Conservation (phyloP, 2,113 vertebrate genomes). For the Charadrius vociferus region DNA sequence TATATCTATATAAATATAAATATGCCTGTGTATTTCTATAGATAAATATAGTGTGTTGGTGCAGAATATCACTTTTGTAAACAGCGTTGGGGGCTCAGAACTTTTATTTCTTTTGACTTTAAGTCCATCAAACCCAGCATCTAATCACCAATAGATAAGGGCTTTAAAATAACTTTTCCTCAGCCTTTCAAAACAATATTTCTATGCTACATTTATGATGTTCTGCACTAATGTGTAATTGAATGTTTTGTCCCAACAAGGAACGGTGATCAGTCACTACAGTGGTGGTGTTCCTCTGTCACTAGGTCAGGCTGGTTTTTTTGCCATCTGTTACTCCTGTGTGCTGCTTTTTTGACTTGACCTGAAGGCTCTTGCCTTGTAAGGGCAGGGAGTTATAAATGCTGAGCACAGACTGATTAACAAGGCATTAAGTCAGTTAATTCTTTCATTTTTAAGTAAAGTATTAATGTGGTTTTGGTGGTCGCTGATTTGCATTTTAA, state of each 20-base stretch:
- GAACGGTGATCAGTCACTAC: neutral
- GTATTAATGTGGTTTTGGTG: neutral
- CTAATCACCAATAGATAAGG: neutral
- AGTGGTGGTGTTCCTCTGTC: neutral
- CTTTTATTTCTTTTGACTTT: neutral
- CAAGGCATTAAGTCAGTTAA: neutral
- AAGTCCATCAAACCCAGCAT: neutral
- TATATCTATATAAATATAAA: neutral
- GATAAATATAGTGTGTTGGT: neutral
- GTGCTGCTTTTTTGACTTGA: slow-evolving; percentile 14
- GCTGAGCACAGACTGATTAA: neutral
- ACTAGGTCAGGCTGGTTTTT: neutral
- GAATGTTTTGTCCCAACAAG: neutral
- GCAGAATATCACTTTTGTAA: neutral
- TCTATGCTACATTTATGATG: neutral
- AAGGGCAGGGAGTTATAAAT: neutral
- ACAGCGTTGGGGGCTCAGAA: neutral
- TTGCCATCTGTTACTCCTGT: neutral
- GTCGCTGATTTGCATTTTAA: neutral
- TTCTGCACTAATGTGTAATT: neutral
- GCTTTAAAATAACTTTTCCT: neutral
- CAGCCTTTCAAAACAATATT: neutral
- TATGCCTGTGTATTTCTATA: neutral
- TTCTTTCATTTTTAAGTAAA: slow-evolving; percentile 20
- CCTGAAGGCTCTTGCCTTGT: neutral